Evolutionary conservation across 2,797 vertebrate genomes (phyloP).

Genomic region (Hydrocynus forskahlii): DNA sequence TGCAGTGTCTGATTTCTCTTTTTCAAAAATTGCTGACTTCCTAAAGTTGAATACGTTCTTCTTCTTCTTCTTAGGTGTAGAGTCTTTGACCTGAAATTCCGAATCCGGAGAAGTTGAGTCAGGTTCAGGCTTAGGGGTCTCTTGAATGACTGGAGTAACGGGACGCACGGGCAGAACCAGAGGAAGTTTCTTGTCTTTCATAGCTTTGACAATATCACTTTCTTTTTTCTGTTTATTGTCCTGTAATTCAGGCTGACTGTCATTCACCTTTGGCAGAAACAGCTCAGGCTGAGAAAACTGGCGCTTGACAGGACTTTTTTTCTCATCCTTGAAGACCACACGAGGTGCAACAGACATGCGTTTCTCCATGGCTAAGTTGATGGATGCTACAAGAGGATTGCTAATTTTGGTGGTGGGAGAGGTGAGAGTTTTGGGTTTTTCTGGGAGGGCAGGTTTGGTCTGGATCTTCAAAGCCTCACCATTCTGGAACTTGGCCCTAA

Average conservation of each 20-base stretch:
- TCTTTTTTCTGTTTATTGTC: slow-evolving; percentile 68
- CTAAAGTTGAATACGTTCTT: slow-evolving; percentile 63
- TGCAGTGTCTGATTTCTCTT: slow-evolving; percentile 34
- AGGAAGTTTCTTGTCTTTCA: slow-evolving; percentile 60
- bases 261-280: slow-evolving; percentile 55
- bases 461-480: slow-evolving; percentile 59
- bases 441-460: slow-evolving; percentile 58
- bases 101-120: slow-evolving; percentile 9
- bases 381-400: slow-evolving; percentile 73
- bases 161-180: slow-evolving; percentile 27
- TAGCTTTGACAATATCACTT: slow-evolving; percentile 36
- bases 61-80: slow-evolving; percentile 55
- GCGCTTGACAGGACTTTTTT: slow-evolving; percentile 51
- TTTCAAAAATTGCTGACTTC: slow-evolving; percentile 52
- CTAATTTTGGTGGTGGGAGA: slow-evolving; percentile 66
- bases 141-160: slow-evolving; percentile 22
- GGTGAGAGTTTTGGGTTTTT: slow-evolving; percentile 68
- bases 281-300: slow-evolving; percentile 23
- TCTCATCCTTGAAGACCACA: slow-evolving; percentile 77
- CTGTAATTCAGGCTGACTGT: neutral
- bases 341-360: slow-evolving; percentile 52
- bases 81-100: slow-evolving; percentile 58
- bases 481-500: slow-evolving; percentile 86
- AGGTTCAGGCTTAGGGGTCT: neutral
- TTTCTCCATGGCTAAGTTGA: slow-evolving; percentile 64